Conservation (phyloP, 2,888 invertebrate species). For the Stictocephala bisonia region DNA sequence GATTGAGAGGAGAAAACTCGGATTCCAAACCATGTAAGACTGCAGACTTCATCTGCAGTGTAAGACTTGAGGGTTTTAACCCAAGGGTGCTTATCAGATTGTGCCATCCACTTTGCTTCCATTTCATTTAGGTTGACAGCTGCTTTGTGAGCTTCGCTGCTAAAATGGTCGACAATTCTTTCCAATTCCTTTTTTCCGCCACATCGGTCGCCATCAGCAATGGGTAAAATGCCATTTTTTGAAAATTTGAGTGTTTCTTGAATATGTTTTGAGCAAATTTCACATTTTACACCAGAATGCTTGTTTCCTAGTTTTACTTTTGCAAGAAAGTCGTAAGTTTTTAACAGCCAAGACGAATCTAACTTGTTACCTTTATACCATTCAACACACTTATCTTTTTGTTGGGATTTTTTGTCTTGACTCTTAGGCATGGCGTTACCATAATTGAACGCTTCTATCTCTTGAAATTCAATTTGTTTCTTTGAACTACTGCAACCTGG, state of each 20-base stretch:
- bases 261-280: conserved; percentile 37
- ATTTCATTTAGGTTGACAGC: conserved; percentile 32
- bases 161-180: conserved; percentile 43
- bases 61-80: conserved; percentile 38
- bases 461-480: background rate
- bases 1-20: conserved; percentile 34
- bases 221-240: conserved; percentile 41
- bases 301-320: conserved; percentile 37
- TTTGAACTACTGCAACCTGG: background rate
- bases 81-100: conserved; percentile 48
- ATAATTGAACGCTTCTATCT: too few species aligned
- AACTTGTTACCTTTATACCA: conserved; percentile 40
- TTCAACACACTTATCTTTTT: background rate
- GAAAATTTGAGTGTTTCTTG: conserved; percentile 42
- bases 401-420: background rate
- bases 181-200: conserved; percentile 26
- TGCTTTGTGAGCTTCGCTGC: conserved; percentile 39
- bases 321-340: conserved; percentile 36
- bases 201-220: conserved; percentile 42
- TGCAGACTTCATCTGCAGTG: conserved; percentile 39
- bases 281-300: conserved; percentile 39
- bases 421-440: background rate
- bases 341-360: conserved; percentile 40
- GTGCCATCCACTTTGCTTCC: conserved; percentile 28
- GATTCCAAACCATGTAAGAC: conserved; percentile 35